Conservation (phyloP, 2,113 vertebrate genomes). For the Boulengeromyrus knoepffleri region DNA sequence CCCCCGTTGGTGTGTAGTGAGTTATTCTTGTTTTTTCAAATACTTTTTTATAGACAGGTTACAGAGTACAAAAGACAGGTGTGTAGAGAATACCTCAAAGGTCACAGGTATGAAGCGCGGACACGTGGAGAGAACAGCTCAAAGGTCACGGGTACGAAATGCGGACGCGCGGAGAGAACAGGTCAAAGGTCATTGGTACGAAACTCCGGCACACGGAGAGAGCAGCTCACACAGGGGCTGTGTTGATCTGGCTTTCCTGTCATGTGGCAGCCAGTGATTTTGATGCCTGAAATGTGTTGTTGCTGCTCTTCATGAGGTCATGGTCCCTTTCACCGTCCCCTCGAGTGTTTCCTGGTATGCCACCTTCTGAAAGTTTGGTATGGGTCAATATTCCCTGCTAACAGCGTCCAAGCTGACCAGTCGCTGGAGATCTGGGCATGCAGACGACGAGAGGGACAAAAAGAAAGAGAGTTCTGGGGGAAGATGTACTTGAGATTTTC, state of each 20-base stretch:
- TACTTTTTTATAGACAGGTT: neutral
- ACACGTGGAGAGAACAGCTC: neutral
- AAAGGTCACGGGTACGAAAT: neutral
- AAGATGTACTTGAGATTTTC: neutral
- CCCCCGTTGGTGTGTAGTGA: conserved; percentile 35
- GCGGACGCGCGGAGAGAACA: neutral
- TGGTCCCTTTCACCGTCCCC: neutral
- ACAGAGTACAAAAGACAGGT: neutral
- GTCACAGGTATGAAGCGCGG: neutral
- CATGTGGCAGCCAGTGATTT: neutral
- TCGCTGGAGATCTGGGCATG: neutral
- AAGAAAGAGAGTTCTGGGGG: neutral
- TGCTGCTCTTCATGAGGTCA: neutral
- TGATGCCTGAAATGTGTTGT: neutral
- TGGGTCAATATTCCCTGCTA: neutral
- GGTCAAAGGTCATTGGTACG: no score
- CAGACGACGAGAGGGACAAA: neutral
- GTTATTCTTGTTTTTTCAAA: conserved; percentile 25
- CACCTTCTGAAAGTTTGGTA: neutral
- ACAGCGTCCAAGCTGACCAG: neutral
- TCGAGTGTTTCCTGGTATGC: neutral
- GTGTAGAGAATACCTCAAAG: neutral
- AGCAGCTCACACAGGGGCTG: neutral
- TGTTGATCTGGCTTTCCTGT: neutral
- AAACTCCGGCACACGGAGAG: neutral